Evolutionary conservation across 2,888 invertebrate genomes (phyloP), one percentile per base, ranked within the genome.

Genomic region (Caradrina kadenii): DNA sequence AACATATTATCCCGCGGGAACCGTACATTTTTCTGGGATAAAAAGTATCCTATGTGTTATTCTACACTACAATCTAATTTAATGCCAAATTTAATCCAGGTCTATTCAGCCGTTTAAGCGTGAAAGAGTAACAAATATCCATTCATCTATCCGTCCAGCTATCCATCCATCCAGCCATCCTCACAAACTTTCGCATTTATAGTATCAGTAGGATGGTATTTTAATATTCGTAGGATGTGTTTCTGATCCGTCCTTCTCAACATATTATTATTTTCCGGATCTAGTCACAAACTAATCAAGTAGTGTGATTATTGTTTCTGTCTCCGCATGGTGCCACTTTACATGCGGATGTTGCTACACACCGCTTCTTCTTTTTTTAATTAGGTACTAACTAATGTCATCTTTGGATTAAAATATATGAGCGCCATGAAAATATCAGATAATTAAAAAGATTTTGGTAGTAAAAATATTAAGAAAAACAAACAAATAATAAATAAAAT

Each of bases 371-470:
- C n/a, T n/a, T 22, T 35, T 49, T 60, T 42, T 26, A 55, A 26
- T 13, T 11, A n/a, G n/a, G n/a, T n/a, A n/a, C 17, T 59, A 42
- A 66, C 10, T 11, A 70, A 19, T 42, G 42, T 50, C 48, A 76
- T 49, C 42, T 76, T 69, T 45, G 50, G 56, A 74, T 74, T 63
- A 72, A 77, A 77, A 26, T 52, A 53, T 53, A 58, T 70, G 35
- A 50, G 45, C 45, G 39, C 50, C 61, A 73, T 50, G 42, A 71
- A 77, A 71, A 71, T 26, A 77, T 54, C 58, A 45, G 72, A 71
- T 73, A 77, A 63, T 58, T 21, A 50, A 71, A 76, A 76, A 61
- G 69, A 80, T 75, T 75, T 69, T 63, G 75, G 63, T 69, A 63
- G 75, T 26, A 39, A 39, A 39, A 39, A 39, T 35, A 35, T 8